phyloP scores from a whole-genome alignment of 2,113 vertebrate genomes.

The Galeopterus variegatus region DNA sequence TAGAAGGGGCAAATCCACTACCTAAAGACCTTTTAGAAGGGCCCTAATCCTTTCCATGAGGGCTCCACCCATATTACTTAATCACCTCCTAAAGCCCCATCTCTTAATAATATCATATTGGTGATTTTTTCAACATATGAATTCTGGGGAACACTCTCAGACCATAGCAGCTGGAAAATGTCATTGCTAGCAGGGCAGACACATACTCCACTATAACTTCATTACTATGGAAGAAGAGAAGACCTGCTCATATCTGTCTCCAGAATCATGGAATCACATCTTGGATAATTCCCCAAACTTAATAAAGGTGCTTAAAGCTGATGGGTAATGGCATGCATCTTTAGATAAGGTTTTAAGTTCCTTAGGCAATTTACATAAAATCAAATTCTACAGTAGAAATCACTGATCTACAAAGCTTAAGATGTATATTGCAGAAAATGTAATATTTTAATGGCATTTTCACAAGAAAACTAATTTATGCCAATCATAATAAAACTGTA shows the following conservation, averaged over 20 bases:
- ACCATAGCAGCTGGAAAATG: not conserved
- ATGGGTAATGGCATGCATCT: not conserved
- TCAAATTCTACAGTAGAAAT: not conserved
- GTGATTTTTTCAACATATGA: not conserved
- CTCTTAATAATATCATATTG: not conserved
- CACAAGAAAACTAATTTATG: not conserved
- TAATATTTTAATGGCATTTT: constrained; percentile 17
- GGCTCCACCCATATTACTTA: rapidly evolving
- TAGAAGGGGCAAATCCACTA: rapidly evolving
- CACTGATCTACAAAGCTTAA: not conserved
- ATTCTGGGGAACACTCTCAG: not conserved
- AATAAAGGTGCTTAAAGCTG: not conserved
- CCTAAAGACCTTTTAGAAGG: not conserved
- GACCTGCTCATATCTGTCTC: not conserved
- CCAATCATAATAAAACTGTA: not conserved
- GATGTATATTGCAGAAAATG: not conserved
- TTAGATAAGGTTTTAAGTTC: not conserved
- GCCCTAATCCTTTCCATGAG: not conserved
- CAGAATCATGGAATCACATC: not conserved
- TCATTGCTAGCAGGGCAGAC: not conserved
- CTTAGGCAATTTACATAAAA: not conserved
- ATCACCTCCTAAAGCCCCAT: not conserved
- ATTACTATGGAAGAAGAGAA: not conserved
- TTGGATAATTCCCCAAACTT: not conserved
- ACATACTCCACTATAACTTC: not conserved